phyloP scores from a whole-genome alignment of 2,888 invertebrate genomes.

The Parapristionchus giblindavisi region DNA sequence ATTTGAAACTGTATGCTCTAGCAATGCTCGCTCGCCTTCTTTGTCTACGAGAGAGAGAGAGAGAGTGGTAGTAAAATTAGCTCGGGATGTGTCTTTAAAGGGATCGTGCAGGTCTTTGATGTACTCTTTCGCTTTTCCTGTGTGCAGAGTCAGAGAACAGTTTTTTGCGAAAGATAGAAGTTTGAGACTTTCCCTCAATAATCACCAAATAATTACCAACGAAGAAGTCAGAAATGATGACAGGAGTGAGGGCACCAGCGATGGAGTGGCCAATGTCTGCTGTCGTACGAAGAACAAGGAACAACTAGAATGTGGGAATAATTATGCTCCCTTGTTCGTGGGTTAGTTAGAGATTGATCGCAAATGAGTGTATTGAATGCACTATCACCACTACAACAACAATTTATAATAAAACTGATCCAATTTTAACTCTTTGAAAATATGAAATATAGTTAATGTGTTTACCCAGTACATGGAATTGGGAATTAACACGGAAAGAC shows the following conservation, averaged over 20 bases:
- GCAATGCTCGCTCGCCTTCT: too few species aligned
- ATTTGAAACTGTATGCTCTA: too few species aligned
- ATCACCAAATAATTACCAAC: not conserved
- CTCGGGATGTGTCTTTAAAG: too few species aligned
- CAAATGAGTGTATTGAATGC: not conserved
- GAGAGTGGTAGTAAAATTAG: too few species aligned
- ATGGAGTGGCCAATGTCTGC: conserved; percentile 10
- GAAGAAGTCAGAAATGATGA: conserved; percentile 23
- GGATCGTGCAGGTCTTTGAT: too few species aligned
- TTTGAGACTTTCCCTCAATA: too few species aligned
- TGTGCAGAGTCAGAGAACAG: too few species aligned
- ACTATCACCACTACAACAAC: not conserved
- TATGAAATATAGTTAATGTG: not conserved
- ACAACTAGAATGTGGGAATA: not conserved
- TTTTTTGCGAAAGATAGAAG: too few species aligned
- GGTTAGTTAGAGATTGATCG: too few species aligned
- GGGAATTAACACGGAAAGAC: not conserved
- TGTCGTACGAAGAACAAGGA: not conserved
- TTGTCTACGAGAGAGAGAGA: too few species aligned
- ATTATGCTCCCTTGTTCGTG: too few species aligned
- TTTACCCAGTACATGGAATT: conserved; percentile 6
- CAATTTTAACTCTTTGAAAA: not conserved
- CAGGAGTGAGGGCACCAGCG: not conserved
- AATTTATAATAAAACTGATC: not conserved
- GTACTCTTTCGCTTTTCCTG: too few species aligned